A percentile compares a stretch with the other conserved stretches of the same genome.
Evolutionary conservation across 2,113 vertebrate species (phyloP).

Genomic region (Equus quagga): DNA sequence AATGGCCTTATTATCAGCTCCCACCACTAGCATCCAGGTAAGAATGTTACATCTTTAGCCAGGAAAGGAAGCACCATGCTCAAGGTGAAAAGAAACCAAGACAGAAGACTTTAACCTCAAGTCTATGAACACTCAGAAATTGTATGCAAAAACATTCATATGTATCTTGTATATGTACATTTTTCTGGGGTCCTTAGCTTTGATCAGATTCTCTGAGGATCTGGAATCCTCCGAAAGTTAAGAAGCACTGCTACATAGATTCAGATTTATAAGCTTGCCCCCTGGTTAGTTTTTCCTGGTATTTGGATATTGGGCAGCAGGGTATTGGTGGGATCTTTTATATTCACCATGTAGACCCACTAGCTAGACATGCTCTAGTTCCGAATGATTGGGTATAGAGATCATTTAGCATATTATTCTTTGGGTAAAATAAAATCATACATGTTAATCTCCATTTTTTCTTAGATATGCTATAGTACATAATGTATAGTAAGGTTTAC

Average conservation of each 20-base stretch:
- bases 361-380: background rate
- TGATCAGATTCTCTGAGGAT: slow-evolving; percentile 29
- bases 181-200: slow-evolving; percentile 48
- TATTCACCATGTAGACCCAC: background rate
- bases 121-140: background rate
- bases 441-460: slow-evolving; percentile 5
- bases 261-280: background rate
- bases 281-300: slow-evolving; percentile 28
- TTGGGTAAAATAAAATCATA: slow-evolving; percentile 33
- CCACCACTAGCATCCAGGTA: slow-evolving; percentile 15
- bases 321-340: background rate
- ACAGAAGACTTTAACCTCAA: slow-evolving; percentile 18
- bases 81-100: slow-evolving; percentile 32
- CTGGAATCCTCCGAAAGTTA: slow-evolving; percentile 30
- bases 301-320: background rate
- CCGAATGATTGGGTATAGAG: background rate
- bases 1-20: background rate
- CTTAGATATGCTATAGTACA: background rate
- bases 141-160: background rate
- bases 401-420: slow-evolving; percentile 24
- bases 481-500: slow-evolving; percentile 4
- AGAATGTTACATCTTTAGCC: slow-evolving; percentile 47
- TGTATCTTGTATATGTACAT: background rate
- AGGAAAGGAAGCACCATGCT: slow-evolving; percentile 19
- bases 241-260: background rate